Percentiles rank a stretch among this genome's conserved stretches.
These are phyloP conservation scores for Drosophila eugracilis DNA, from an alignment of 1,140 invertebrate species.

Conservation along the genomic window DNA sequence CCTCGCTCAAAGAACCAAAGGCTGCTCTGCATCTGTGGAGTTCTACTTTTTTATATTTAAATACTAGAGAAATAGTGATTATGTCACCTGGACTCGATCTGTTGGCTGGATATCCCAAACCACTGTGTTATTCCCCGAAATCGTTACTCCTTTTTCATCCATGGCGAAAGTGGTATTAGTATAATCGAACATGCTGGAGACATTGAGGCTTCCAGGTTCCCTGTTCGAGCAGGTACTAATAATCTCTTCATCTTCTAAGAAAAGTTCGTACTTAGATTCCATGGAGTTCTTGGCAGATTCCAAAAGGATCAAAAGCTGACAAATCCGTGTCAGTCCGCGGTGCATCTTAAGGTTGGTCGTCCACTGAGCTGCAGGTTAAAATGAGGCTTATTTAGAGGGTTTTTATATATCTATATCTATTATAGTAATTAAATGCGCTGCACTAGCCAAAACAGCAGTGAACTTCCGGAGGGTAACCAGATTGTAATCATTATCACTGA, in stretches of 20 bases:
- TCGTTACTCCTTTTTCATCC: background rate
- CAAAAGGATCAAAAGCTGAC: background rate
- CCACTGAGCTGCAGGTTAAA: background rate
- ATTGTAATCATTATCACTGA: too few relatives aligned
- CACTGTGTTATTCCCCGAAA: background rate
- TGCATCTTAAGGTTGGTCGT: background rate
- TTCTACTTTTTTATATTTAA: background rate
- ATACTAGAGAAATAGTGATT: background rate
- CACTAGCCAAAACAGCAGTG: too few relatives aligned
- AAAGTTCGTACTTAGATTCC: background rate
- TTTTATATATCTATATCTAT: background rate
- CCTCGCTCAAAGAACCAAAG: constrained; percentile 3
- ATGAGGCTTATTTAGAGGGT: background rate
- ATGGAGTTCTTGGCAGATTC: background rate
- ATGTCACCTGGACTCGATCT: background rate
- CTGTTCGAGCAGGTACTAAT: background rate
- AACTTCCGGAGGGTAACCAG: too few relatives aligned
- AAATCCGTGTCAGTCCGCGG: background rate
- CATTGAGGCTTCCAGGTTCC: background rate
- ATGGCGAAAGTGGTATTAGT: background rate
- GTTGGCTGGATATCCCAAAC: background rate
- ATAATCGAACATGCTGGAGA: background rate
- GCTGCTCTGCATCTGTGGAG: background rate
- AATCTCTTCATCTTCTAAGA: background rate
- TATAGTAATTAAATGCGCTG: too few relatives aligned